Conservation (phyloP, 2,888 invertebrate genomes). For the Muschampia plurimacula region DNA sequence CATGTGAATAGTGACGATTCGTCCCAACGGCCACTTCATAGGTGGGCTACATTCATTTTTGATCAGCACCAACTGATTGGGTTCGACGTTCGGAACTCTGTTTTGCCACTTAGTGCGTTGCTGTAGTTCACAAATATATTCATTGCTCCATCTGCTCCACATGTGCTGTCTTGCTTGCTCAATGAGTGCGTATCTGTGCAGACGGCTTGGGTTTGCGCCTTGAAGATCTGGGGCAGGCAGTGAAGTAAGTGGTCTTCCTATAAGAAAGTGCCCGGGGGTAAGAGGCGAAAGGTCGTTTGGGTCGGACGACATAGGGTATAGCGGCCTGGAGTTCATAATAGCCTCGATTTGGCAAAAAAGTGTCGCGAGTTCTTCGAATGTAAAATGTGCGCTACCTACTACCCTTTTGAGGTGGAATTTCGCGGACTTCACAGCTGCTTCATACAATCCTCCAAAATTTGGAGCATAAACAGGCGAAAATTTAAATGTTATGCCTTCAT, state of each 20-base stretch:
- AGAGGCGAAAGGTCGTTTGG: neutral
- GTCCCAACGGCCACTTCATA: conserved; percentile 33
- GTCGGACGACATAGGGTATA: neutral
- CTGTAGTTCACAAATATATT: conserved; percentile 32
- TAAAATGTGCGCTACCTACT: neutral
- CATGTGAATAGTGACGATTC: conserved; percentile 10
- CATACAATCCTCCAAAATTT: neutral
- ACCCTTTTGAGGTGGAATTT: neutral
- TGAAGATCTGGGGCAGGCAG: conserved; percentile 10
- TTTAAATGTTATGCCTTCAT: neutral
- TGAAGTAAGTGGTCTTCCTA: neutral
- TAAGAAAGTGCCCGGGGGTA: neutral
- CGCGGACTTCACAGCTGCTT: conserved; percentile 3
- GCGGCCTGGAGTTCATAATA: neutral
- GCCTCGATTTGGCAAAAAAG: neutral
- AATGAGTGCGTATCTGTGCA: conserved; percentile 25
- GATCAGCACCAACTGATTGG: conserved; percentile 28
- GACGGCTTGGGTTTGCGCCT: conserved; percentile 5
- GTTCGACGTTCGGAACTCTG: conserved; percentile 9
- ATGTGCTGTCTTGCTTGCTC: conserved; percentile 5
- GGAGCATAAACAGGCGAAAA: neutral
- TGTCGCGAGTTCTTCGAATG: neutral
- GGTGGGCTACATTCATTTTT: conserved; percentile 23
- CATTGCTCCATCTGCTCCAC: conserved; percentile 23
- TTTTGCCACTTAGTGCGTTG: conserved; percentile 28